Evolutionary conservation across 2,113 vertebrate genomes (phyloP), one percentile per base, ranked within the genome.

Genomic region (Halichoerus grypus): DNA sequence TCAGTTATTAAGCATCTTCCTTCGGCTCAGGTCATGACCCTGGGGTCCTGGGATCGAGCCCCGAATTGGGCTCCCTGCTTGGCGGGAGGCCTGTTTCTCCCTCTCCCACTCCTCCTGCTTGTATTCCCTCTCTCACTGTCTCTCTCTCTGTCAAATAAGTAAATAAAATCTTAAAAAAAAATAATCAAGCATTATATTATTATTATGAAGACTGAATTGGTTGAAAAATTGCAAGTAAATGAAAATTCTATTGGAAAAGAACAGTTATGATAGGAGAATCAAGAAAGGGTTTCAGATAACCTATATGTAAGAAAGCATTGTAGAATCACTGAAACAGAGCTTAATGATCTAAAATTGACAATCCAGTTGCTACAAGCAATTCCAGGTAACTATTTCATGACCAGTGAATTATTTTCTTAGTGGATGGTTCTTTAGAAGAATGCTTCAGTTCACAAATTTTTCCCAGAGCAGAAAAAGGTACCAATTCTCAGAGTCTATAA

Each of bases 341-440:
- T 69, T 82, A 81, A 87, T 87, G 19, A 81, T 76, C 22, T 93
- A 76, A 91, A 91, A 53, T 61, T 82, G 39, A 53, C 42, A 63
- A 63, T 72, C 49, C 79, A 19, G 4, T 76, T 76, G n/a, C 77
- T 33, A 24, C 11, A 26, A 33, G 3, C 13, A 87, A 61, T 88
- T 83, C 28, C 7, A 88, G 12, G 42, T 49, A 42, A 3, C 8
- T 22, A 26, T 83, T 46, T 31, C 14, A 55, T 21, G 2, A 74
- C n/a, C 53, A 42, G 1, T 53, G 31, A 63, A 36, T 21, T 77
- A 67, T 76, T 69, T 93, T 26, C 16, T 76, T 9, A 67, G 10
- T 53, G 24, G 71, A 3, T 67, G 14, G 51, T 91, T 39, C 36
- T 82, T 72, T 71, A 49, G 16, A 88, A 65, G 33, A 72, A 84